phyloP scores from a whole-genome alignment of 2,888 invertebrate genomes.

The Empis livida region DNA sequence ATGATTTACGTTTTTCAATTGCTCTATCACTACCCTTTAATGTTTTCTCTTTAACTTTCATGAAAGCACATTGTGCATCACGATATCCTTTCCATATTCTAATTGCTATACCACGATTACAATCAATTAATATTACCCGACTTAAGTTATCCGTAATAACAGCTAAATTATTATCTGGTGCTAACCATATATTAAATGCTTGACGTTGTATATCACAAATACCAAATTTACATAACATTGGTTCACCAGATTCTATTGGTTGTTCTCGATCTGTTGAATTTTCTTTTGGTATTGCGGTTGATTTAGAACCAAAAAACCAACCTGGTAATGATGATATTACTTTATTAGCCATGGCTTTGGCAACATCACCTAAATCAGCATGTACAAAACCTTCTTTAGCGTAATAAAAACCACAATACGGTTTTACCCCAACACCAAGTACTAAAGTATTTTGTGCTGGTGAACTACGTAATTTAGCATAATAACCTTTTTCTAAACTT shows the following conservation, averaged over 20 bases:
- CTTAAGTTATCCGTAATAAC: conserved; percentile 78
- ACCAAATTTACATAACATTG: conserved; percentile 67
- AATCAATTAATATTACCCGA: conserved; percentile 76
- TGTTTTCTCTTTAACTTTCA: conserved; percentile 61
- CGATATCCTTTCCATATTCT: conserved; percentile 93
- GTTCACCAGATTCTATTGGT: conserved; percentile 39
- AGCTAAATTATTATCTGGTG: conserved; percentile 59
- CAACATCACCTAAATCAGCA: conserved; percentile 79
- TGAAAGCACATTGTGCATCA: conserved; percentile 89
- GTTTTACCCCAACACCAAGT: conserved; percentile 64
- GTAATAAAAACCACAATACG: conserved; percentile 80
- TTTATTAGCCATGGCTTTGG: conserved; percentile 75
- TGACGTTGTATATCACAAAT: conserved; percentile 66
- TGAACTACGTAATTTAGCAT: conserved; percentile 50
- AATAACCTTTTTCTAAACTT: conserved; percentile 27
- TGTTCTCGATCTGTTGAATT: conserved; percentile 24
- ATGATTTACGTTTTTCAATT: conserved; percentile 37
- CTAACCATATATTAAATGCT: conserved; percentile 60
- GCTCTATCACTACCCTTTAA: conserved; percentile 21
- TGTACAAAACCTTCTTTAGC: conserved; percentile 77
- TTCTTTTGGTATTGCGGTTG: conserved; percentile 21
- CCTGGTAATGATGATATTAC: conserved; percentile 69
- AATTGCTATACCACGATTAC: conserved; percentile 61
- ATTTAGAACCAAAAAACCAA: conserved; percentile 40
- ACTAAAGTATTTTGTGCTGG: conserved; percentile 66